Percentiles rank a stretch among this genome's conserved stretches.
Conservation (phyloP, 2,113 vertebrate species). For the Origma solitaria region DNA sequence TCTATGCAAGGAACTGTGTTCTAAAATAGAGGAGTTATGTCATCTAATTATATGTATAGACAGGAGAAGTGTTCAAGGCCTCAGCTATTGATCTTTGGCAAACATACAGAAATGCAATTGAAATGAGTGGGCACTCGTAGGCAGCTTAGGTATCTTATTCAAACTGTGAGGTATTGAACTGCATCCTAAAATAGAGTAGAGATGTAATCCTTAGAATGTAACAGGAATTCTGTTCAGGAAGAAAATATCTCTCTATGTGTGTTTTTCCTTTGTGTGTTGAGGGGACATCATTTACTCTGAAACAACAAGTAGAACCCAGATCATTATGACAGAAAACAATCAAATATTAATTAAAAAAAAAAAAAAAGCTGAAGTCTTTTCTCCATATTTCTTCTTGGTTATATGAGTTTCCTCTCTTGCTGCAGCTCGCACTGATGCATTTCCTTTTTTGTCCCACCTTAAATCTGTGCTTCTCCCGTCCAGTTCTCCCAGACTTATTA, state of each 20-base stretch:
- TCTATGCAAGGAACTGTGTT: not conserved
- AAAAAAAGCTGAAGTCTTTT: not conserved
- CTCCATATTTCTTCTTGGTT: not conserved
- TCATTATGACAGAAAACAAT: not conserved
- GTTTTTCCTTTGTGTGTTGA: not conserved
- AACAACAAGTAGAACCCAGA: not conserved
- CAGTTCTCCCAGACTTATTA: not conserved
- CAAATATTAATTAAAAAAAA: not conserved
- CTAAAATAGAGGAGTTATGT: not conserved
- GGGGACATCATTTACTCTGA: not conserved
- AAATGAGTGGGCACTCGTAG: not conserved
- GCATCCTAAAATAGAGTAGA: not conserved
- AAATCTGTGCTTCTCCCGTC: not conserved
- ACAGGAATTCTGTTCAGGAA: not conserved
- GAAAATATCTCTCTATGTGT: not conserved
- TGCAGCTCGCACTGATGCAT: fast-evolving
- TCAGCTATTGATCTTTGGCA: not conserved
- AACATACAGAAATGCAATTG: not conserved
- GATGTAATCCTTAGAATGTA: not conserved
- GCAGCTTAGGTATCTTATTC: not conserved
- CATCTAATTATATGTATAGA: not conserved
- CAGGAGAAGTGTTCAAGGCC: not conserved
- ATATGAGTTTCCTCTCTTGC: not conserved
- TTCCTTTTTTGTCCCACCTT: not conserved
- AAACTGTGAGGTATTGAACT: not conserved